phyloP scores from a whole-genome alignment of 2,888 invertebrate genomes.

The Rhopalosiphum nymphaeae region DNA sequence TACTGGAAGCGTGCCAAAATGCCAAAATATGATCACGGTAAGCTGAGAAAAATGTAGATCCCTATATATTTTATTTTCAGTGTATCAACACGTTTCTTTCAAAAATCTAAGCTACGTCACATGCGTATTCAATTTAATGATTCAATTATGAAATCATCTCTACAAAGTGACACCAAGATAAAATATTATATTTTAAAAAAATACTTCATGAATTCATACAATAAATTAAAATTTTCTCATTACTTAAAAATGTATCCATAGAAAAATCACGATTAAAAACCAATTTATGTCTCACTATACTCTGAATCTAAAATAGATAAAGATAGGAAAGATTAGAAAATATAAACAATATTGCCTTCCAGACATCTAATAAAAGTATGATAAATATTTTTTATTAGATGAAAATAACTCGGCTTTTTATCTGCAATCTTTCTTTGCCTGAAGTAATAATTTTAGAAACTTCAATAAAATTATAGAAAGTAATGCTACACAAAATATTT shows the following conservation, averaged over 20 bases:
- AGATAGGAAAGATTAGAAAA: background rate
- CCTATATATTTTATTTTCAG: slow-evolving; percentile 6
- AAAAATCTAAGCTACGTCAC: background rate
- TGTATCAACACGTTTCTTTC: background rate
- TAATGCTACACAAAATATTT: background rate
- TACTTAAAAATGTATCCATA: background rate
- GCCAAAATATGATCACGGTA: slow-evolving; percentile 18
- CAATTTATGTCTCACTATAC: background rate
- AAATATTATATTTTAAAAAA: background rate
- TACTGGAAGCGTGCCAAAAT: slow-evolving; percentile 36
- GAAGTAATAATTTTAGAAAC: slow-evolving; percentile 13
- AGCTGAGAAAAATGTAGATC: background rate
- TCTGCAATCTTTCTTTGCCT: background rate
- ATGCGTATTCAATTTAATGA: background rate
- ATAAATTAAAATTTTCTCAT: background rate
- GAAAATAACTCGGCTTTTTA: background rate
- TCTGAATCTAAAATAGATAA: background rate
- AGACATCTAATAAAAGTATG: slow-evolving; percentile 17
- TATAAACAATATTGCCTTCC: slow-evolving; percentile 3
- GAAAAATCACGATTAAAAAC: background rate
- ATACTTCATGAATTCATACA: background rate
- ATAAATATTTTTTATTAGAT: slow-evolving; percentile 5
- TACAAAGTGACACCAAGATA: background rate
- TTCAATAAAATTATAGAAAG: background rate
- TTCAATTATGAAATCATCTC: background rate